Conservation (phyloP, 1,140 invertebrate species). For the Oscheius sp. region DNA sequence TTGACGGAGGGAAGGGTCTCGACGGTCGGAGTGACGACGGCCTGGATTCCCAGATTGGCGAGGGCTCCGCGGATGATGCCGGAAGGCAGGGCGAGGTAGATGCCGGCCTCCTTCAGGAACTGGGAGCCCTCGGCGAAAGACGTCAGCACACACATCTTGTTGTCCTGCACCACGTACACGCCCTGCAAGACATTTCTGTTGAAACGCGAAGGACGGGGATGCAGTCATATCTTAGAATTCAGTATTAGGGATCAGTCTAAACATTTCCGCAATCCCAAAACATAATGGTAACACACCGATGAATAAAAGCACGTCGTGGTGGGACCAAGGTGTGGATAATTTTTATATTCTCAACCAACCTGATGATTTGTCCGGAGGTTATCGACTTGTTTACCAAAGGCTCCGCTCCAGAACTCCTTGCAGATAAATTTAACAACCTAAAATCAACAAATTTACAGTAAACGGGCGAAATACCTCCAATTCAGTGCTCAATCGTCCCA, state of each 20-base stretch:
- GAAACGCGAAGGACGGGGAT: slow-evolving; percentile 26
- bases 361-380: slow-evolving; percentile 98
- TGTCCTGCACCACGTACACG: slow-evolving; percentile 95
- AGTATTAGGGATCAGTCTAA: slow-evolving; percentile 4
- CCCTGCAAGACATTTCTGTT: slow-evolving; percentile 66
- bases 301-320: too few relatives aligned
- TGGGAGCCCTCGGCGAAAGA: slow-evolving; percentile 84
- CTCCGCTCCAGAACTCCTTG: slow-evolving; percentile 93
- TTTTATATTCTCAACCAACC: too few relatives aligned
- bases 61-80: slow-evolving; percentile 89
- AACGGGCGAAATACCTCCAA: slow-evolving; percentile 70
- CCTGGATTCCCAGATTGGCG: slow-evolving; percentile 84
- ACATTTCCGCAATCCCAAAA: not conserved
- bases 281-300: not conserved
- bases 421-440: slow-evolving; percentile 91
- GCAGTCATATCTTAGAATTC: not conserved
- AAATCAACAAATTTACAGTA: not conserved
- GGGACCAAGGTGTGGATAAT: too few relatives aligned
- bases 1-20: slow-evolving; percentile 84
- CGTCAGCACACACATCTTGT: slow-evolving; percentile 83
- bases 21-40: slow-evolving; percentile 89
- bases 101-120: slow-evolving; percentile 83
- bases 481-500: slow-evolving; percentile 91
- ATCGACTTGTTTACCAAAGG: slow-evolving; percentile 97
- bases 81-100: slow-evolving; percentile 91